phyloP scores from a whole-genome alignment of 2,113 vertebrate genomes.

The Apodemus sylvaticus region DNA sequence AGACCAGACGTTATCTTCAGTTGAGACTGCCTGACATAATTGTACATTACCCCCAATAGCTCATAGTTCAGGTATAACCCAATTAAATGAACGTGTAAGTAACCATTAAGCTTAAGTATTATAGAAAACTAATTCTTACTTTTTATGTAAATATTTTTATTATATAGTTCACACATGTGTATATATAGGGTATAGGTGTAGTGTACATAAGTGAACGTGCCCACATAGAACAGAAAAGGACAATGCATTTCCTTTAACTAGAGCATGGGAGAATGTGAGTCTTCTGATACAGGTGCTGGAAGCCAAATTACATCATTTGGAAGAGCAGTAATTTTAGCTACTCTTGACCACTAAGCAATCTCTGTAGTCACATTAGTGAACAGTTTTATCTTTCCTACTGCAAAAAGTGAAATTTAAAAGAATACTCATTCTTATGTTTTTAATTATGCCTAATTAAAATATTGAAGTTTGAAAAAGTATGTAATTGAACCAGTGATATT shows the following conservation, averaged over 20 bases:
- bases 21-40: slow-evolving; percentile 12
- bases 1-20: slow-evolving; percentile 52
- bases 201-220: background rate
- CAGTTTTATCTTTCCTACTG: background rate
- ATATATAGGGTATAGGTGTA: background rate
- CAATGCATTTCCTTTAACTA: background rate
- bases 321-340: background rate
- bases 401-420: background rate
- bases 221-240: background rate
- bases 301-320: background rate
- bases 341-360: background rate
- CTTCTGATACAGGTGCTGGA: background rate
- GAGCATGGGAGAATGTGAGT: background rate
- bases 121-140: background rate
- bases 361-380: background rate
- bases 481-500: slow-evolving; percentile 9
- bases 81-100: slow-evolving; percentile 51
- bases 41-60: background rate
- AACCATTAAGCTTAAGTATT: slow-evolving; percentile 40
- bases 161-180: background rate
- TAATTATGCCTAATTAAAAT: slow-evolving; percentile 17
- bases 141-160: background rate
- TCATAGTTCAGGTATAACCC: slow-evolving; percentile 41
- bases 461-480: slow-evolving; percentile 32
- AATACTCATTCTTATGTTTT: background rate